Base-by-base conservation (phyloP, 2,888 invertebrate genomes). In the Eumerus sabulonum region DNA sequence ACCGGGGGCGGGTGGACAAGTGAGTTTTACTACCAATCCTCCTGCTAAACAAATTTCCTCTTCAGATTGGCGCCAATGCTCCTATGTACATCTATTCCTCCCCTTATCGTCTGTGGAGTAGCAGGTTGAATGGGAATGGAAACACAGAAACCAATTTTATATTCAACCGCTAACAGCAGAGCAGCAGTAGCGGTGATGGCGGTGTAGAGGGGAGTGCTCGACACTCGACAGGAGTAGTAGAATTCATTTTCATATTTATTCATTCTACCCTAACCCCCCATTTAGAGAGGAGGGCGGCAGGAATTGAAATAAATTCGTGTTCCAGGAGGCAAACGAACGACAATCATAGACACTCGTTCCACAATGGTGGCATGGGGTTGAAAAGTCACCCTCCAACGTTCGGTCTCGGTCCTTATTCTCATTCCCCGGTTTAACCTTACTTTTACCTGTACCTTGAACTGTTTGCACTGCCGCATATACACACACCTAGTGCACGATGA, bases 91-190 rank as follows among this genome's bases (percentile, higher is more conserved):
- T 7, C 27, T 7, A 27, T n/a, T n/a, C 27, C 27, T 27, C 27
- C 27, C 27, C 27, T 27, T 7, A 2, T 27, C 27, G 27, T 27
- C 27, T 27, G 27, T 27, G 27, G 27, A 4, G 27, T 27, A 27
- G 27, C 27, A 27, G 18, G 12, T 38, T n/a, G 1, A 14, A 5
- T 18, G 59, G 27, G 35, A 16, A 54, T 42, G 53, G 50, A 54
- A 66, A 68, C 40, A 70, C 64, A 56, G 73, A 79, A 79, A 74
- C 74, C 64, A 79, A 74, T 79, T 79, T 79, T 79, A 79, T 79
- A 79, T 79, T 79, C 68, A 70, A 79, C 79, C 79, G 54, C 79
- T 74, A 79, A 79, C 74, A 79, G 63, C 68, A 45, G 76, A 40
- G 40, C 40, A 40, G 27, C 19, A 62, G 18, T 40, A 19, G 11